Evolutionary conservation across 2,797 vertebrate genomes (phyloP), one percentile per base, ranked within the genome.

Genomic region (Chanos chanos): DNA sequence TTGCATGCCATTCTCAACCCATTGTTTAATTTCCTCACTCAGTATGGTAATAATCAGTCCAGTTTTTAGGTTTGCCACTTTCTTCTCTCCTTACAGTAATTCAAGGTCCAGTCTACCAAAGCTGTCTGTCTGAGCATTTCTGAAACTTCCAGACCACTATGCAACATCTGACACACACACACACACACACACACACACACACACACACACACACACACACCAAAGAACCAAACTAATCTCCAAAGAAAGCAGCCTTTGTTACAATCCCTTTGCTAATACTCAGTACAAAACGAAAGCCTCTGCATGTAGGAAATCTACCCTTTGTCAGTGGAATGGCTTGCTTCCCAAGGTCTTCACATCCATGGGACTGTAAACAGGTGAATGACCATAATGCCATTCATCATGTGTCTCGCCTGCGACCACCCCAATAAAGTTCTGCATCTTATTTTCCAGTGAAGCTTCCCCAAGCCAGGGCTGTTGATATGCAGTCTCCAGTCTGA

Each of bases 381-480:
- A 50, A 7, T 33, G 18, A 28, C 13, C 13, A 10, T 56, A 24
- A 24, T 39, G n/a, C n/a, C 18, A 56, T 24, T 21, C 27, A 41
- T 73, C 69, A 57, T 66, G 65, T 52, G 65, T 47, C 33, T 34
- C 12, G 57, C 52, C 31, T 48, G 41, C 61, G 36, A 41, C 21
- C 3, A 6, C 22, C n/a, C 33, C 34, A 27, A 15, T 31, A 52
- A 69, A 56, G 16, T 37, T 16, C 16, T 7, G 41, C n/a, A 39
- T 55, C 31, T 51, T 45, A 62, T 66, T 76, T 73, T 71, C 49
- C 64, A 61, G 34, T 27, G 33, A 48, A 39, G 33, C 54, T 67
- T 60, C 64, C 70, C 68, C 53, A 30, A 30, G 21, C 57, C 6
- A 10, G 18, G 56, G 50, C 56, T 67, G 66, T 59, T 34, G 34